A percentile compares a stretch with the other conserved stretches of the same genome.
These are phyloP conservation scores for Parnassius orleans DNA, from an alignment of 2,888 invertebrate genomes.

Conservation along the genomic window DNA sequence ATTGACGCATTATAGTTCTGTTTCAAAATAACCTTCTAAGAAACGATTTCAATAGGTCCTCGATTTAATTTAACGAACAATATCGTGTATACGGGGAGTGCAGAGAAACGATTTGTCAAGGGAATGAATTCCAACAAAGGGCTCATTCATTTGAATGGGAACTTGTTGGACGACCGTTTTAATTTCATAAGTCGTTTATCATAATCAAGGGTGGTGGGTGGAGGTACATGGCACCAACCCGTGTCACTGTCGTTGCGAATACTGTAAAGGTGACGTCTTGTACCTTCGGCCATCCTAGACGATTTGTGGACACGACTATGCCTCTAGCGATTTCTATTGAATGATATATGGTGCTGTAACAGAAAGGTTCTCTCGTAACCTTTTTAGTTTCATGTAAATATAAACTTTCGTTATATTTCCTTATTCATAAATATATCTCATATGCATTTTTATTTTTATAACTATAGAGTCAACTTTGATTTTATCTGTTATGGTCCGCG, in stretches of 20 bases:
- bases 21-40: conserved; percentile 68
- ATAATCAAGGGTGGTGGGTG: conserved; percentile 68
- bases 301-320: conserved; percentile 43
- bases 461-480: too few relatives aligned
- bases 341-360: conserved; percentile 23
- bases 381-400: not conserved
- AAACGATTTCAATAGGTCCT: conserved; percentile 67
- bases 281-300: conserved; percentile 67
- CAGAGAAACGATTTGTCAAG: conserved; percentile 76
- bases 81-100: conserved; percentile 58
- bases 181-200: conserved; percentile 81
- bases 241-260: conserved; percentile 69
- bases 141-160: conserved; percentile 76
- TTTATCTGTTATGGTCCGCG: too few relatives aligned
- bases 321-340: conserved; percentile 16
- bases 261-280: conserved; percentile 68
- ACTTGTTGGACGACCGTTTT: conserved; percentile 79
- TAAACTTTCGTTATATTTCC: not conserved
- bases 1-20: conserved; percentile 71
- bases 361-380: not conserved
- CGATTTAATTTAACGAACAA: conserved; percentile 74
- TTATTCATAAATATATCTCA: too few relatives aligned
- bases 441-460: too few relatives aligned
- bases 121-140: conserved; percentile 77
- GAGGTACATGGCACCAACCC: conserved; percentile 57